Percentiles rank a stretch among this genome's conserved stretches.
phyloP scores from a whole-genome alignment of 2,888 invertebrate genomes.

The Camptogramma bilineatum region DNA sequence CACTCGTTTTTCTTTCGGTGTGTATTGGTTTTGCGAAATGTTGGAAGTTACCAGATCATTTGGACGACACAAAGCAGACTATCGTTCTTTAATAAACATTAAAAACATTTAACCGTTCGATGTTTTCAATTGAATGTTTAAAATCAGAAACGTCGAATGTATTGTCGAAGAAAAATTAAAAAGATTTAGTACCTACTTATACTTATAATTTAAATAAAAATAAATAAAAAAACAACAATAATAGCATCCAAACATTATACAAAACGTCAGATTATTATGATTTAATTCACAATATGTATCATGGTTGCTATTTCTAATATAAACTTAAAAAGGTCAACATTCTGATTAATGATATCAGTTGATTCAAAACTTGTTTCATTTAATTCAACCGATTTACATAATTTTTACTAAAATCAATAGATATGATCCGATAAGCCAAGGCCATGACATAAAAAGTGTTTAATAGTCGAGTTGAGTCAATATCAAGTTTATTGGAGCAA shows the following conservation, averaged over 20 bases:
- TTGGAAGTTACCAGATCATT: too few species aligned
- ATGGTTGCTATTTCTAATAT: not conserved
- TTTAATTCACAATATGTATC: conserved; percentile 2
- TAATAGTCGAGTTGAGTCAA: conserved; percentile 3
- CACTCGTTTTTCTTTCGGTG: too few species aligned
- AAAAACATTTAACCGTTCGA: too few species aligned
- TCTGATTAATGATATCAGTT: conserved; percentile 28
- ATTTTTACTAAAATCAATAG: conserved; percentile 4
- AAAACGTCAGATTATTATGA: not conserved
- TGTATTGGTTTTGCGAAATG: too few species aligned
- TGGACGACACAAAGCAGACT: too few species aligned
- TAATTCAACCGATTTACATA: conserved; percentile 19
- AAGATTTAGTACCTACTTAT: too few species aligned
- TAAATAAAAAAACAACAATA: not conserved
- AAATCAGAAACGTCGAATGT: too few species aligned
- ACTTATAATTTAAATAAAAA: too few species aligned
- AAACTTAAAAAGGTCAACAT: conserved; percentile 29
- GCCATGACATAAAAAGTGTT: conserved; percentile 2
- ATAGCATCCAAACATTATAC: not conserved
- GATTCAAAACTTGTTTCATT: conserved; percentile 20
- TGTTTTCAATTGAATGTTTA: too few species aligned
- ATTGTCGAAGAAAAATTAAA: too few species aligned
- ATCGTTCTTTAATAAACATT: too few species aligned
- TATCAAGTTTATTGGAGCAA: conserved; percentile 7
- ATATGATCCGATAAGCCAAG: conserved; percentile 10